phyloP scores from a whole-genome alignment of 2,113 vertebrate genomes.

The Calidris pygmaea region DNA sequence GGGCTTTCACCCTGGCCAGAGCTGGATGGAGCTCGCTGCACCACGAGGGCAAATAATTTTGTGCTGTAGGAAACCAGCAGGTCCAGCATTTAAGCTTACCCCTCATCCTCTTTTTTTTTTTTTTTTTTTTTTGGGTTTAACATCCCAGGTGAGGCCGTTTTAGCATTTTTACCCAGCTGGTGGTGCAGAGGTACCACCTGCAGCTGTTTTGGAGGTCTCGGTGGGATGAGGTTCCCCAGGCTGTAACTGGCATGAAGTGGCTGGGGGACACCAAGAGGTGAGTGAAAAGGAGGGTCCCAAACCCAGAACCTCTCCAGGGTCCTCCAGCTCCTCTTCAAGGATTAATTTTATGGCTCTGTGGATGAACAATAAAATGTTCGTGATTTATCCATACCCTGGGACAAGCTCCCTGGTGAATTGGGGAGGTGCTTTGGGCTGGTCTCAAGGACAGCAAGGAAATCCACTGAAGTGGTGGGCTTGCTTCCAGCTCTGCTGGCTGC shows the following conservation, averaged over 20 bases:
- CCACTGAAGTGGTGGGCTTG: background rate
- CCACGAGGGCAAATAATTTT: background rate
- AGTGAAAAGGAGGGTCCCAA: background rate
- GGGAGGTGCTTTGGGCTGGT: background rate
- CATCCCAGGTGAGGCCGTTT: background rate
- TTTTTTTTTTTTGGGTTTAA: background rate
- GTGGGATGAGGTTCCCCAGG: background rate
- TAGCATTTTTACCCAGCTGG: background rate
- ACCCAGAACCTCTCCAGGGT: no score
- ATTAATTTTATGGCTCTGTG: background rate
- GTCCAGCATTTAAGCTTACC: background rate
- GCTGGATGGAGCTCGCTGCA: background rate
- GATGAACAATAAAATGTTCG: background rate
- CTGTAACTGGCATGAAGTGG: rapidly evolving
- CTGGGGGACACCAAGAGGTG: background rate
- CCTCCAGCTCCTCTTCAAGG: background rate
- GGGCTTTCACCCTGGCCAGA: background rate
- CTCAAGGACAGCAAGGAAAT: background rate
- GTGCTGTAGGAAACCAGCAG: background rate
- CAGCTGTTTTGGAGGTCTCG: rapidly evolving
- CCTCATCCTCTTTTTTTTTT: rapidly evolving
- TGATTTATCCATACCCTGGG: background rate
- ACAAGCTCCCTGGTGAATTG: background rate
- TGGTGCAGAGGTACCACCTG: background rate
- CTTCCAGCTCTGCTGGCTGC: background rate